phyloP scores from a whole-genome alignment of 2,888 invertebrate species.

The Zygogramma bicolorata region DNA sequence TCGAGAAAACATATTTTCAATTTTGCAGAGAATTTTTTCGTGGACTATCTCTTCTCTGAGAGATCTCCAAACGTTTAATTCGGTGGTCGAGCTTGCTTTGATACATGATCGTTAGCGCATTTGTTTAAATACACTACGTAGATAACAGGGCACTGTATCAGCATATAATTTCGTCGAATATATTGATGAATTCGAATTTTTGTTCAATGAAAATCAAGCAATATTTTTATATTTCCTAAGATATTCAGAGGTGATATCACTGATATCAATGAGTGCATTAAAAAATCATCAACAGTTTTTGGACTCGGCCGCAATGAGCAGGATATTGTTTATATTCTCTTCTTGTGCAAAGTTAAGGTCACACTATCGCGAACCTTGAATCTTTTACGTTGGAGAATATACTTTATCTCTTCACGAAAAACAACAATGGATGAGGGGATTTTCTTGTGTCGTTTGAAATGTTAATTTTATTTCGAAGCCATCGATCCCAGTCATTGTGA shows the following conservation, averaged over 20 bases:
- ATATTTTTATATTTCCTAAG: not conserved
- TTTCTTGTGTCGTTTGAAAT: not conserved
- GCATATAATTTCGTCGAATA: too few relatives aligned
- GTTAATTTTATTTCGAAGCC: not conserved
- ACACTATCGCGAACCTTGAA: not conserved
- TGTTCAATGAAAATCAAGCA: too few relatives aligned
- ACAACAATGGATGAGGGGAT: not conserved
- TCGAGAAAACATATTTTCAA: not conserved
- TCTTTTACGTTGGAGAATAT: not conserved
- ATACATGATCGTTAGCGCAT: not conserved
- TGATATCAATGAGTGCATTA: too few relatives aligned
- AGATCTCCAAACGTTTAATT: slow-evolving; percentile 1
- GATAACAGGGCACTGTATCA: not conserved
- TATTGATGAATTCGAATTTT: not conserved
- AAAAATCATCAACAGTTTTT: too few relatives aligned
- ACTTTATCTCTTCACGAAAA: not conserved
- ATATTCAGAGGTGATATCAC: too few relatives aligned
- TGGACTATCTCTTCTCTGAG: not conserved
- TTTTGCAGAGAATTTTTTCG: not conserved
- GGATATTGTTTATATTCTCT: slow-evolving; percentile 2
- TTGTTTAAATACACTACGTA: not conserved
- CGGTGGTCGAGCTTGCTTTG: not conserved
- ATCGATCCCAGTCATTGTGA: not conserved
- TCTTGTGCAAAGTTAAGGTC: not conserved
- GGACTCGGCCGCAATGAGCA: not conserved